These are phyloP conservation scores for Drosophila sucinea DNA, from an alignment of 1,140 invertebrate genomes.

Conservation along the genomic window DNA sequence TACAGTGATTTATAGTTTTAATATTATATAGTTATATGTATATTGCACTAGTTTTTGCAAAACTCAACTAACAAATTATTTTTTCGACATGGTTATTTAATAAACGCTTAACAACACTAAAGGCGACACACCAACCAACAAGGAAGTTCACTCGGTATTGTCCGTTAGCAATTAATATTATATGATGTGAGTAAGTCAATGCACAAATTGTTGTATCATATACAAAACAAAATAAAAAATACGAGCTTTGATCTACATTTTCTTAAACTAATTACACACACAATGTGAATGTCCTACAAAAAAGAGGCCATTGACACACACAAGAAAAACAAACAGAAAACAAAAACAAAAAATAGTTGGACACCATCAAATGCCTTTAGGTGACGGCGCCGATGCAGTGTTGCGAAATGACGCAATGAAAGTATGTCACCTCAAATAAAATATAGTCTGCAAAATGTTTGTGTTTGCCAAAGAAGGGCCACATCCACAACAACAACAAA, in stretches of 20 bases:
- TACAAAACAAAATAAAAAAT: slow-evolving; percentile 37
- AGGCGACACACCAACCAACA: slow-evolving; percentile 17
- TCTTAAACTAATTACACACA: slow-evolving; percentile 46
- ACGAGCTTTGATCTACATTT: slow-evolving; percentile 46
- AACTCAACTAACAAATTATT: too few relatives aligned
- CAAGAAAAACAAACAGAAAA: slow-evolving; percentile 20
- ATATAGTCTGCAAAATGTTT: slow-evolving; percentile 24
- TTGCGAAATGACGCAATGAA: slow-evolving; percentile 72
- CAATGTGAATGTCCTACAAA: slow-evolving; percentile 70
- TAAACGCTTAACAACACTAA: neutral
- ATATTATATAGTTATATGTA: too few relatives aligned
- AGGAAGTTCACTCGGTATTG: slow-evolving; percentile 45
- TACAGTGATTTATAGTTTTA: too few relatives aligned
- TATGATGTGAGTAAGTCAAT: slow-evolving; percentile 24
- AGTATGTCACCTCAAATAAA: slow-evolving; percentile 60
- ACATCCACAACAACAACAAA: slow-evolving; percentile 4
- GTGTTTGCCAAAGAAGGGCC: slow-evolving; percentile 47
- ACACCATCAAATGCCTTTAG: slow-evolving; percentile 32
- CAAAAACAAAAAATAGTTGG: slow-evolving; percentile 24
- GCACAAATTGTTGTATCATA: slow-evolving; percentile 38
- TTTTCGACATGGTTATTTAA: neutral
- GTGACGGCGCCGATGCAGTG: slow-evolving; percentile 25
- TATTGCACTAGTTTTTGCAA: too few relatives aligned
- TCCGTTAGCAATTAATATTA: slow-evolving; percentile 23
- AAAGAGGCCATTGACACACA: slow-evolving; percentile 71